Percentiles rank a stretch among this genome's conserved stretches.
Evolutionary conservation across 35 echinoderm and acorn worm species (phyloP).

Genomic region (Apostichopus californicus): DNA sequence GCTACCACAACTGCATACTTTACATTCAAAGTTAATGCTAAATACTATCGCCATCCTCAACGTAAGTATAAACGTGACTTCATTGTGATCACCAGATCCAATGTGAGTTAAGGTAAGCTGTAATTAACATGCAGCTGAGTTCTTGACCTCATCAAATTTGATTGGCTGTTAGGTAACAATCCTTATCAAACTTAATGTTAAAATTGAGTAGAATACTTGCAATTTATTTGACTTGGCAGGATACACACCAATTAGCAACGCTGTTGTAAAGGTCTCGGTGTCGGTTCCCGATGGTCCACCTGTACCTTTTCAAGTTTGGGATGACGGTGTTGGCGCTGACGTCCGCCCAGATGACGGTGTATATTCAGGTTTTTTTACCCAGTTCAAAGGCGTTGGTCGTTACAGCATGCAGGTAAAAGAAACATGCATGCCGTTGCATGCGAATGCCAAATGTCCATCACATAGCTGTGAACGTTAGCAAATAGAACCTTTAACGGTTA

Average conservation of each 20-base stretch:
- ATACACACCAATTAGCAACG: slow-evolving; percentile 63
- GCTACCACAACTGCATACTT: too few relatives aligned
- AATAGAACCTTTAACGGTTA: too few relatives aligned
- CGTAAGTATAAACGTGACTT: too few relatives aligned
- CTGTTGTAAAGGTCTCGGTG: slow-evolving; percentile 54
- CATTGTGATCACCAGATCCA: too few relatives aligned
- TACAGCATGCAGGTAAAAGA: slow-evolving; percentile 63
- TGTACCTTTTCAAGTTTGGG: slow-evolving; percentile 37
- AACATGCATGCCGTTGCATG: too few relatives aligned
- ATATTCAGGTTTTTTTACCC: slow-evolving; percentile 74
- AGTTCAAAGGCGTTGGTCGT: slow-evolving; percentile 63
- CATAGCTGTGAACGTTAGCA: too few relatives aligned
- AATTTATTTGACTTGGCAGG: slow-evolving; percentile 34
- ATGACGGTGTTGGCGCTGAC: slow-evolving; percentile 81
- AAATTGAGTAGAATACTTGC: too few relatives aligned
- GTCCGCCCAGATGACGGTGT: slow-evolving; percentile 69
- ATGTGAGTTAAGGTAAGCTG: background rate
- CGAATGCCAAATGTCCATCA: too few relatives aligned
- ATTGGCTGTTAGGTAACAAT: too few relatives aligned
- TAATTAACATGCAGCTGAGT: background rate
- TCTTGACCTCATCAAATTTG: too few relatives aligned
- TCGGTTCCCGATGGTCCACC: background rate
- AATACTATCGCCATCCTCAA: too few relatives aligned
- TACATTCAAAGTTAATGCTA: too few relatives aligned
- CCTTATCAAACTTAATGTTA: background rate